Conservation (phyloP, 2,113 vertebrate genomes). For the Burhinus bistriatus region DNA sequence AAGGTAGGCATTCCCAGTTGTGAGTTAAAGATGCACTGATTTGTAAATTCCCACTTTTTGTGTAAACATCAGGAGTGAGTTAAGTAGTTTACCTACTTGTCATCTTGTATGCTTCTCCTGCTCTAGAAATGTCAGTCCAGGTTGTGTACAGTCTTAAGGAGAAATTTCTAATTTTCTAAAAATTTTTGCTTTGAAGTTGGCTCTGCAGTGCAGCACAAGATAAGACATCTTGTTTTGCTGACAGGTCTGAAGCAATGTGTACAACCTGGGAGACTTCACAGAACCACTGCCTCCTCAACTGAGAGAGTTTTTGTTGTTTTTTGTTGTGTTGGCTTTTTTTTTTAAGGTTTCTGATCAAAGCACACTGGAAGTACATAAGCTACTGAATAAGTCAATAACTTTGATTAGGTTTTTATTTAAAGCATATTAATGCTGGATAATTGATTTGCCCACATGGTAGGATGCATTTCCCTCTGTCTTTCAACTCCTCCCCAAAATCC, state of each 20-base stretch:
- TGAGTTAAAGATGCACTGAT: not conserved
- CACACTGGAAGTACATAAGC: not conserved
- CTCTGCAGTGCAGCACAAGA: not conserved
- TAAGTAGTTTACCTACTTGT: not conserved
- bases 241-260: not conserved
- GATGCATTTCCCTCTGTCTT: not conserved
- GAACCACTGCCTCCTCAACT: not conserved
- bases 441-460: not conserved
- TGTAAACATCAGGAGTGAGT: not conserved
- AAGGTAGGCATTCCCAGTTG: not conserved
- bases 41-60: not conserved
- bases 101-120: not conserved
- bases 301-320: not conserved
- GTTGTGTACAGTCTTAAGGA: not conserved
- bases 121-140: conserved; percentile 1
- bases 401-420: not conserved
- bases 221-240: not conserved
- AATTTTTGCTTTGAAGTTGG: not conserved
- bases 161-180: not conserved
- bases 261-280: not conserved
- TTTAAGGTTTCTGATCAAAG: not conserved
- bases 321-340: not conserved
- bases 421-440: not conserved
- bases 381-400: not conserved
- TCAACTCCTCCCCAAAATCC: not conserved